Base-by-base conservation (phyloP, 2,888 invertebrate species). In the Metallyticus violacea region DNA sequence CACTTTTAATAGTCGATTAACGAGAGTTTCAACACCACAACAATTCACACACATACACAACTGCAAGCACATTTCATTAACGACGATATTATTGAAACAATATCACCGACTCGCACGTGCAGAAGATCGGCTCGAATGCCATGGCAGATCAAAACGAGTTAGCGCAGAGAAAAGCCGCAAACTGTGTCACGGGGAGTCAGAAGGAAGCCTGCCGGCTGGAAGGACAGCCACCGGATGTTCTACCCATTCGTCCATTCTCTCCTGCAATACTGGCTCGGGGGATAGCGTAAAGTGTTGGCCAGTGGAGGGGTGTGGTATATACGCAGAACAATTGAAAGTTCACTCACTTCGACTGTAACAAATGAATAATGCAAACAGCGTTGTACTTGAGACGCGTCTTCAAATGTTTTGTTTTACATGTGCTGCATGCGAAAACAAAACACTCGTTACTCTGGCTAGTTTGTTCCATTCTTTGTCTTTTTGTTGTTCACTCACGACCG, bases 101-200 rank as follows among this genome's bases (percentile, higher is more conserved):
- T n/a, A n/a, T n/a, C 77, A 30, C 79, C 62, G 28, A 81, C 86
- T 84, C 88, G 84, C 87, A 83, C 84, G 83, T 79, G 86, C 80
- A 27, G 85, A n/a, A n/a, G n/a, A n/a, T n/a, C n/a, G n/a, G n/a
- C n/a, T n/a, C n/a, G n/a, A 62, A 62, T 84, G 86, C 28, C 79
- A 81, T 87, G 77, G 86, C 81, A 82, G 15, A 40, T 40, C 40
- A 15, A 7, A 7, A 40, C 40, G 40, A 40, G 40, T 62, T 62
- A 15, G 15, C 15, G 40, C 40, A 62, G 40, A 62, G 40, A 62
- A 62, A 62, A 62, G 22, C 40, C 40, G 22, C 40, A 2, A 62
- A 62, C 40, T 62, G 40, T 62, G 40, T 62, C 40, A 40, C 15
- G 40, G 40, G 40, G 40, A 62, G 40, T 22, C 40, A 4, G 3